Base-by-base conservation (phyloP, 2,888 invertebrate species). In the Drosophila cognata region DNA sequence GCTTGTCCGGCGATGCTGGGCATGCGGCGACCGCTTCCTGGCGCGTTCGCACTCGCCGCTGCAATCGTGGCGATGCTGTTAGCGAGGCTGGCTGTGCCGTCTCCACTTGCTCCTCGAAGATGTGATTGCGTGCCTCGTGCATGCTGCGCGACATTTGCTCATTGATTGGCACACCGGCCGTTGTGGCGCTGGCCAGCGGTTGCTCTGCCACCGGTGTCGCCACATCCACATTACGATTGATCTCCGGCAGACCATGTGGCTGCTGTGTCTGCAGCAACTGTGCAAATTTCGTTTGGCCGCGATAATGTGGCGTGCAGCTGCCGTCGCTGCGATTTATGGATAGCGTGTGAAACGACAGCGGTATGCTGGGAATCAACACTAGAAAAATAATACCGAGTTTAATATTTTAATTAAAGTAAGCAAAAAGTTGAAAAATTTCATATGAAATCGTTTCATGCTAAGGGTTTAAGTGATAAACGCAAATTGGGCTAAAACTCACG, bases 281-380 rank as follows among this genome's bases (percentile, higher is more conserved):
- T 25, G 95, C 95, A 80, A 98, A 97, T 92, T 97, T 96, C 0
- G 97, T 96, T 93, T 98, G 98, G 85, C 97, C 97, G 21, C 94
- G 94, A 11, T 96, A 96, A 94, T 97, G 98, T 18, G 97, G 96
- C 70, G 95, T 95, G 92, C 98, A 99, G 75, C 95, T 96, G 21
- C 98, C 98, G 91, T 98, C 98, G 46, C 95, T 94, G 91, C 97
- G 97, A 92, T 96, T 98, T 80, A 99, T 98, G 28, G 98, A 97
- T 56, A 98, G 94, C 90, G 97, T 97, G 93, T 97, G 97, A 92
- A 98, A 97, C 21, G 96, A 95, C 80, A 97, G 95, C 52, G 96
- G 95, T 71, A 96, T 95, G 89, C 96, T 97, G 4, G 98, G 98
- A 52, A 97, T 95, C 65, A 98, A 94, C 81, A 97, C 97, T 97